These are phyloP conservation scores for Ladona fulva DNA, from an alignment of 1,140 invertebrate species.

Conservation along the genomic window DNA sequence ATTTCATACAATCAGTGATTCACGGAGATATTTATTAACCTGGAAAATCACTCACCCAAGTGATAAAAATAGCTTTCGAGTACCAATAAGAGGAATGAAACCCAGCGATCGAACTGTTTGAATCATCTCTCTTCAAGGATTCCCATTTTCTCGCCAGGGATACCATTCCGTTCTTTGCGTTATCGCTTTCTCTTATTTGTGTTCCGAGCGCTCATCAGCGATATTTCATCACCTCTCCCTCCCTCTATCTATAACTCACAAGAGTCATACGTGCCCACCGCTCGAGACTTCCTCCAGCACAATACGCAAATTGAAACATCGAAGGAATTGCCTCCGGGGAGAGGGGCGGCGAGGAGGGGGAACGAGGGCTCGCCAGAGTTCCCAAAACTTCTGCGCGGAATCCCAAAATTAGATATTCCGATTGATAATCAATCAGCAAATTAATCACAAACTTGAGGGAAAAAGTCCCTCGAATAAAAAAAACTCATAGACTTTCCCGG, in stretches of 20 bases:
- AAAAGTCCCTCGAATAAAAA: neutral
- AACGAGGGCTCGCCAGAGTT: neutral
- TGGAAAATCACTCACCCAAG: no score
- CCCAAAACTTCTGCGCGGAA: neutral
- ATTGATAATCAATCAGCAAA: slow-evolving; percentile 10
- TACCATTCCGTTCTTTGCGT: no score
- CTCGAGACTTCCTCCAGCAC: neutral
- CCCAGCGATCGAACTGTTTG: no score
- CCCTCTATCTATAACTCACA: no score
- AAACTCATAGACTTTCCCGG: neutral
- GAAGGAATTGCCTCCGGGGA: neutral
- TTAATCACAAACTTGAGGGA: neutral
- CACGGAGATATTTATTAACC: no score
- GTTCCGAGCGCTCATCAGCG: neutral
- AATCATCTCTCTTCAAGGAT: neutral
- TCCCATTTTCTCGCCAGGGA: neutral
- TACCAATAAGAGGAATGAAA: no score
- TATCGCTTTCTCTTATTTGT: neutral
- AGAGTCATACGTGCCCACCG: no score
- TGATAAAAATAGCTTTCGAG: no score
- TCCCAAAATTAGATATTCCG: slow-evolving; percentile 3
- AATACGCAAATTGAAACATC: slow-evolving; percentile 10
- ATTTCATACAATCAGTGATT: no score
- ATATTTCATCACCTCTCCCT: no score
- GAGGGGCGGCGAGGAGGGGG: neutral